These are phyloP conservation scores for Orchesella flavescens DNA, from an alignment of 2,888 invertebrate genomes.

Conservation along the genomic window DNA sequence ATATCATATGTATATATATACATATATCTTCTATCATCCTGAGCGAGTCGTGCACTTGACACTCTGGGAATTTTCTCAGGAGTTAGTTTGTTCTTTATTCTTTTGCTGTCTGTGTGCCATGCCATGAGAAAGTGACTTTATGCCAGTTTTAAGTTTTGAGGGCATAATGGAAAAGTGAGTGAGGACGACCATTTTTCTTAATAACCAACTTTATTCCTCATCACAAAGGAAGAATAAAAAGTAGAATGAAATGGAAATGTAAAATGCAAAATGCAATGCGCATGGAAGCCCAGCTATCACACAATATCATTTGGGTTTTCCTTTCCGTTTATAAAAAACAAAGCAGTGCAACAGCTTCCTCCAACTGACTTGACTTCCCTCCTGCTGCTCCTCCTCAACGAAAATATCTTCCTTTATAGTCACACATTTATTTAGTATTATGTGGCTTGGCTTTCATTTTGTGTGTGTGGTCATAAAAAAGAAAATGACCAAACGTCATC, in stretches of 20 bases:
- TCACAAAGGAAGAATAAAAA: constrained; percentile 9
- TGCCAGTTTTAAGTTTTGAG: not conserved
- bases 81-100: not conserved
- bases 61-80: constrained; percentile 44
- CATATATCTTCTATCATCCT: too few relatives aligned
- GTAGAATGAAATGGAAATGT: constrained; percentile 1
- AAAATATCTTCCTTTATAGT: too few relatives aligned
- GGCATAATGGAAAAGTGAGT: not conserved
- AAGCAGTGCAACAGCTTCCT: not conserved
- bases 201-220: constrained; percentile 28
- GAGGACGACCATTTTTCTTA: constrained; percentile 25
- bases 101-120: not conserved
- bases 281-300: not conserved
- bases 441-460: constrained; percentile 6
- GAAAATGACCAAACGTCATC: constrained; percentile 19
- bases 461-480: constrained; percentile 27
- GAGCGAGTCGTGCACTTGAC: constrained; percentile 27
- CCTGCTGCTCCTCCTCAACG: constrained; percentile 10
- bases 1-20: too few relatives aligned
- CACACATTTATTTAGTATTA: not conserved
- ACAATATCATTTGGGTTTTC: not conserved
- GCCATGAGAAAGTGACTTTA: constrained; percentile 43
- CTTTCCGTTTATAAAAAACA: not conserved
- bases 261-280: not conserved
- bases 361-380: constrained; percentile 2